Evolutionary conservation across 2,888 invertebrate species (phyloP), one percentile per base, ranked within the genome.

Genomic region (Harpagoxenus sublaevis): DNA sequence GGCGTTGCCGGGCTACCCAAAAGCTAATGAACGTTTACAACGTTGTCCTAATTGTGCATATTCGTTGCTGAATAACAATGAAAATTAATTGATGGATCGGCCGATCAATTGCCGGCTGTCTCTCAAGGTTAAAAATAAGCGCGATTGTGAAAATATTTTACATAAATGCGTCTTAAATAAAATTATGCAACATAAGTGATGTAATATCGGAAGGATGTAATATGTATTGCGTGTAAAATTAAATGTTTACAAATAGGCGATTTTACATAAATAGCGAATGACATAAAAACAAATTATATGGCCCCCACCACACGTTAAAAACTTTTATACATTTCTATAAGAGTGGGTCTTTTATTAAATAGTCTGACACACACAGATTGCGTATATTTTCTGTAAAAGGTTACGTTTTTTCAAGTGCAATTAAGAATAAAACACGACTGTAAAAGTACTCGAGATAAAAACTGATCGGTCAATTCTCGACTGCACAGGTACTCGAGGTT

Each of bases 11-110:
- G 55, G 39, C 51, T 57, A 53, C 55, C 62, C 45, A 48, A 57
- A 84, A 78, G 39, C 81, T 81, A 83, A 86, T 65, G 79, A 85
- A 83, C 84, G 83, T 78, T 89, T 86, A 86, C 65, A 55, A 84
- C 73, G 35, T 48, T 66, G 42, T 77, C 74, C 86, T 66, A 86
- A 86, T 84, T 86, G 60, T 60, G 35, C 28, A 60, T 55, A 66
- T 42, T 51, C 42, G 45, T 65, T 12, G 57, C 39, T 48, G 42
- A 86, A 89, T 85, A 77, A 62, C 55, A 81, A 85, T 77, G 68
- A 87, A 48, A 82, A 74, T 62, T 79, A 62, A 82, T 70, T 70
- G 75, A 71, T 18, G 42, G 23, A n/a, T 73, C 62, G 62, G 57
- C 42, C 63, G 51, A 78, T 84, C 75, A 70, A 23, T 45, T 39